phyloP scores from a whole-genome alignment of 1,140 invertebrate species.

The Brachionus asplanchnoidis region DNA sequence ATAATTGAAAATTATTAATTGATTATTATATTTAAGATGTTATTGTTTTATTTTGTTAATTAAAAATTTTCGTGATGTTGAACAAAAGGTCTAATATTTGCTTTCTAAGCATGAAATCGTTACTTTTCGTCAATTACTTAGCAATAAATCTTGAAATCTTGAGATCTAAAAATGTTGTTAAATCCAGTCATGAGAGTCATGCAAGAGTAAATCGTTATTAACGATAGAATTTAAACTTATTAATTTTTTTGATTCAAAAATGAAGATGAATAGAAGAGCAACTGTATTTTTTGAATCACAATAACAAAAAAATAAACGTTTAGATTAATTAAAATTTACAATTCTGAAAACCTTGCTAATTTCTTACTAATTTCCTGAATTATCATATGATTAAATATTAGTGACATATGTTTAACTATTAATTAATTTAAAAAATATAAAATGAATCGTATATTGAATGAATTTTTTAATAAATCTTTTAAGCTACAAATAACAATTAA shows the following conservation, averaged over 20 bases:
- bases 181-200: background rate
- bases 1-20: background rate
- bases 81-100: background rate
- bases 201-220: background rate
- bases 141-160: background rate
- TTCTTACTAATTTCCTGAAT: background rate
- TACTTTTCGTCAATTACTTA: background rate
- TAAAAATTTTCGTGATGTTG: background rate
- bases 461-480: no score
- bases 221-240: background rate
- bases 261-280: background rate
- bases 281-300: background rate
- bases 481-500: no score
- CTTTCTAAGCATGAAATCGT: background rate
- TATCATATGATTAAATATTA: no score
- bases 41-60: background rate
- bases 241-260: background rate
- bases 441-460: no score
- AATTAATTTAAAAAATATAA: no score
- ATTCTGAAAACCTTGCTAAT: background rate
- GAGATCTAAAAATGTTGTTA: background rate
- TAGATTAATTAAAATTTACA: background rate
- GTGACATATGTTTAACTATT: background rate
- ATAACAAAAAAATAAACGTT: background rate
- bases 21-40: background rate